Evolutionary conservation across 2,113 vertebrate genomes (phyloP).

Genomic region (Tor tambroides): DNA sequence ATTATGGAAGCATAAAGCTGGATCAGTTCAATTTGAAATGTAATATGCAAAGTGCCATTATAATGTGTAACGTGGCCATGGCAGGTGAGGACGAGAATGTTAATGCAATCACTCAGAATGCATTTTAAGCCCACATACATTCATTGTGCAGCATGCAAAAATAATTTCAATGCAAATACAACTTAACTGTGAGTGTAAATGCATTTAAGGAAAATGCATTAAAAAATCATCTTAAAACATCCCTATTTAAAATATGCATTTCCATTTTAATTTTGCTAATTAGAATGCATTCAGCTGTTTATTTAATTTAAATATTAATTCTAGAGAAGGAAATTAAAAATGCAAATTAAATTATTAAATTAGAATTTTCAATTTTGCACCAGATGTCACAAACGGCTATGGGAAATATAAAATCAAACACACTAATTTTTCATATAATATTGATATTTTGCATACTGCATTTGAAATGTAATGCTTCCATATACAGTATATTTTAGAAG

Average conservation of each 20-base stretch:
- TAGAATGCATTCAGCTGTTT: background rate
- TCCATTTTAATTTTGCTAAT: background rate
- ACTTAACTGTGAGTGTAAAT: background rate
- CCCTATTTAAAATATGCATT: background rate
- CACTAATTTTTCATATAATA: background rate
- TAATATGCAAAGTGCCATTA: background rate
- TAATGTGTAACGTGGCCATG: background rate
- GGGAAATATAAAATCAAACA: background rate
- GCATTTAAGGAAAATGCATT: background rate
- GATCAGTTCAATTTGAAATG: background rate
- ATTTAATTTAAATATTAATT: background rate
- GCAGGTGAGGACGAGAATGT: background rate
- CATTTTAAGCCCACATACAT: background rate
- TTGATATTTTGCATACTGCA: background rate
- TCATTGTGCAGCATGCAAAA: background rate
- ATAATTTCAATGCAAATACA: background rate
- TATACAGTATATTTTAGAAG: background rate
- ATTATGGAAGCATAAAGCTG: conserved; percentile 2
- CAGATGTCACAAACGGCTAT: background rate
- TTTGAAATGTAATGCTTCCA: background rate
- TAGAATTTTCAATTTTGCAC: background rate
- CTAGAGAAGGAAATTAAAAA: background rate
- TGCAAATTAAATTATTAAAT: background rate
- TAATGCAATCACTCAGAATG: background rate
- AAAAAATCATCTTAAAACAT: background rate